Evolutionary conservation across 1,140 invertebrate genomes (phyloP).

Genomic region (Tachypleus tridentatus): DNA sequence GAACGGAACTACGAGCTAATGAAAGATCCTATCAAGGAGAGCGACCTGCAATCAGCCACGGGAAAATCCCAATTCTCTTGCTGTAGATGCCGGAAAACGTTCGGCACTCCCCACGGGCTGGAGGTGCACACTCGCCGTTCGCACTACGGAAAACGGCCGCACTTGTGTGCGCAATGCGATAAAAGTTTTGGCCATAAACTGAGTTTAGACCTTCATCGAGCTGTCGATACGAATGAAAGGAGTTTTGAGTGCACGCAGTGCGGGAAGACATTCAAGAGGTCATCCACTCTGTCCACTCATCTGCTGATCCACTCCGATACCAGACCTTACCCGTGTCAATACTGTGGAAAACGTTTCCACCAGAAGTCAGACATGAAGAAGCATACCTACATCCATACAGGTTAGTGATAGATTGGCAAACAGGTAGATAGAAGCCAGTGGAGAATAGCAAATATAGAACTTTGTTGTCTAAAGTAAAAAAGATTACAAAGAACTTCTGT

Average conservation of each 20-base stretch:
- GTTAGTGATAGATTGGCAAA: slow-evolving; percentile 24
- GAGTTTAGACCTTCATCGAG: neutral
- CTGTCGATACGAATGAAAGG: neutral
- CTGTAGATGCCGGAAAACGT: neutral
- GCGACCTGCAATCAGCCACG: no score
- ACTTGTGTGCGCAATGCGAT: neutral
- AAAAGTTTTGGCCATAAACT: slow-evolving; percentile 1
- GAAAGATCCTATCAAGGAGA: no score
- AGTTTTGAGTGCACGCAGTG: neutral
- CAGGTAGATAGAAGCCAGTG: slow-evolving; percentile 26
- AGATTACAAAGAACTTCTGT: no score
- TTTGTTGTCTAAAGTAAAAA: no score
- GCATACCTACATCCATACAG: slow-evolving; percentile 49
- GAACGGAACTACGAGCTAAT: no score
- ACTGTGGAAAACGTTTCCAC: slow-evolving; percentile 49
- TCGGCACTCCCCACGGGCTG: neutral
- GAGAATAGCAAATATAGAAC: no score
- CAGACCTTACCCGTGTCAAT: slow-evolving; percentile 37
- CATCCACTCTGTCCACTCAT: slow-evolving; percentile 48
- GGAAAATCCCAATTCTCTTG: neutral
- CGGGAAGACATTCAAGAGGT: slow-evolving; percentile 46
- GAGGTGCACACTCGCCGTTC: slow-evolving; percentile 1
- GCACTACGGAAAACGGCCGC: neutral
- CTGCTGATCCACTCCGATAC: slow-evolving; percentile 49
- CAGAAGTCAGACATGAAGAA: slow-evolving; percentile 57